phyloP scores from a whole-genome alignment of 2,113 vertebrate genomes.

The Cyprichromis sp. region DNA sequence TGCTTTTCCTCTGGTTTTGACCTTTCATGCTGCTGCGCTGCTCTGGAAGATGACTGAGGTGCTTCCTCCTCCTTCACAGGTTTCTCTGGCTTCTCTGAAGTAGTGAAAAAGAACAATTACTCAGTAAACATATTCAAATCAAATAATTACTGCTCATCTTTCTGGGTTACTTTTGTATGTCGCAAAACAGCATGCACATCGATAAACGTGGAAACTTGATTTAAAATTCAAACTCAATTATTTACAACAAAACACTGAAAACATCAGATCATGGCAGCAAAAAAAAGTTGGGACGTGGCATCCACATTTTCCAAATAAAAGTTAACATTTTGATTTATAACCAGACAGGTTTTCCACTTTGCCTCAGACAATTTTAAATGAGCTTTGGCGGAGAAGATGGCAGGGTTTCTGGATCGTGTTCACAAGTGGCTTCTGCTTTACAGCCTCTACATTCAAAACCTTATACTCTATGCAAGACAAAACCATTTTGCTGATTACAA shows the following conservation, averaged over 20 bases:
- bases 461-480: not conserved
- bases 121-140: not conserved
- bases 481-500: accelerated
- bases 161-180: not conserved
- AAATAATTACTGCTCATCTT: not conserved
- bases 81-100: conserved; percentile 47
- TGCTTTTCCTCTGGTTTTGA: conserved; percentile 36
- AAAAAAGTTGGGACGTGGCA: accelerated
- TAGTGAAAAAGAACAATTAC: not conserved
- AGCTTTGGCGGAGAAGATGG: not conserved
- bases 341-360: not conserved
- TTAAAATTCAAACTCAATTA: not conserved
- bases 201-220: not conserved
- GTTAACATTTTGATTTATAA: accelerated
- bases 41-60: conserved; percentile 10
- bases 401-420: not conserved
- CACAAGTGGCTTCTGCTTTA: not conserved
- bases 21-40: conserved; percentile 29
- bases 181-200: not conserved
- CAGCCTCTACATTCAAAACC: not conserved
- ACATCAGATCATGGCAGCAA: not conserved
- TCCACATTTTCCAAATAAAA: not conserved
- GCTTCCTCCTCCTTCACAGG: conserved; percentile 38
- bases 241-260: not conserved
- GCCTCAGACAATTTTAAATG: accelerated